Base-by-base conservation (phyloP, 2,888 invertebrate species). In the Alcis repandata region DNA sequence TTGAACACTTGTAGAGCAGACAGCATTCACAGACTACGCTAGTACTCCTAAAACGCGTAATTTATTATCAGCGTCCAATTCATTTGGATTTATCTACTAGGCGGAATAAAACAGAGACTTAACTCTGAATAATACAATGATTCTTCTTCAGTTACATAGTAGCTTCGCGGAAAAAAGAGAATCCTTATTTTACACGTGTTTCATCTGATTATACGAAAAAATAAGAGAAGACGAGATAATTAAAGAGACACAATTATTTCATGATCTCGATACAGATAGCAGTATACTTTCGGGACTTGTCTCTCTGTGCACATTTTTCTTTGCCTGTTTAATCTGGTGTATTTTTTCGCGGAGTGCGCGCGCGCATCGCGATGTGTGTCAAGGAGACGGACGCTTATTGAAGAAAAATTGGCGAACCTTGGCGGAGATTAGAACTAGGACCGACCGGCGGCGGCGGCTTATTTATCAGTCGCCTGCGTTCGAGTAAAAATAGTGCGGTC, bases 351-450 rank as follows among this genome's bases (percentile, higher is more conserved):
- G 81, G 79, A 36, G 63, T 72, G 77, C 75, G 82, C 76, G 79
- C 72, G 83, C 87, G 80, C 86, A 84, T 86, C 87, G 67, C 70
- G 61, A 88, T 82, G 83, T 90, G 83, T 91, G 91, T 91, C 91
- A 91, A 91, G 91, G 91, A 86, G 79, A 87, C 74, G 57, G 71
- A 70, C 77, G 81, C 60, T 68, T 83, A 82, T 88, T 89, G 84
- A 85, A 86, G 89, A 91, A 91, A 91, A 91, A 91, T 88, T 90
- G 75, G 89, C 89, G 74, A 77, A 88, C 91, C 91, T 91, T 90
- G 90, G 70, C 76, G 79, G 80, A 86, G 86, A 88, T 89, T 86
- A 88, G 88, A 90, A 86, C 85, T 90, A 90, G 90, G 87, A 86
- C 84, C 84, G n/a, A n/a, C n/a, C n/a, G n/a, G n/a, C n/a, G n/a